Evolutionary conservation across 2,113 vertebrate species (phyloP), one percentile per base, ranked within the genome.

Genomic region (Ia io): DNA sequence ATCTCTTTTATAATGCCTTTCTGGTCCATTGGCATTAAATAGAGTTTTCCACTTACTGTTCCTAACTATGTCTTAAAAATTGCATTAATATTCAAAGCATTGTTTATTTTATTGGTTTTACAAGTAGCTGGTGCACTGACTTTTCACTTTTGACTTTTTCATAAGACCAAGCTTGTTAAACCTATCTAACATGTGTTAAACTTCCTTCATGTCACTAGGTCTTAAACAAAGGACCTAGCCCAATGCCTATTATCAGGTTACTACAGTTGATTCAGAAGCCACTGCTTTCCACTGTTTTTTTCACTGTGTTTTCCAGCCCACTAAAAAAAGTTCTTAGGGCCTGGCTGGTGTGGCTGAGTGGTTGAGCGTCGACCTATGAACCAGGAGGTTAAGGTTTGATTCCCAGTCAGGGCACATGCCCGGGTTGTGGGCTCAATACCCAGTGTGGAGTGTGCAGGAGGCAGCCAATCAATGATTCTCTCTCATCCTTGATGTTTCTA

Each of bases 61-160:
- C 18, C 3, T 88, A 65, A 3, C 30, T 79, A 10, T 84, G 12
- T 78, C n/a, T 93, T 82, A 28, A 94, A 76, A 82, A 56, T 17
- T 56, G 2, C 17, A 42, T 56, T 76, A n/a, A 65, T 40, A 74
- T 14, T 44, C 11, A 67, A 88, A 87, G 47, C 16, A 65, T 90
- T n/a, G 65, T 40, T 94, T 76, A 22, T 56, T 69, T 84, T 91
- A 35, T 88, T 93, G 14, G 32, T 71, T 93, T 71, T 67, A 71
- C 65, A 88, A 78, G 4, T 42, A 87, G 16, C 4, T 69, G 67
- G 59, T 5, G 8, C 63, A 5, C n/a, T 90, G 73, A 90, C 49
- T 70, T 80, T 79, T 40, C 44, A 40, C 70, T 49, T 65, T 70
- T 90, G 49, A 20, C 7, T 25, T 94, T 92, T 92, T 85, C 44